Evolutionary conservation across 2,113 vertebrate genomes (phyloP), one percentile per base, ranked within the genome.

Genomic region (Corydoras sp.): DNA sequence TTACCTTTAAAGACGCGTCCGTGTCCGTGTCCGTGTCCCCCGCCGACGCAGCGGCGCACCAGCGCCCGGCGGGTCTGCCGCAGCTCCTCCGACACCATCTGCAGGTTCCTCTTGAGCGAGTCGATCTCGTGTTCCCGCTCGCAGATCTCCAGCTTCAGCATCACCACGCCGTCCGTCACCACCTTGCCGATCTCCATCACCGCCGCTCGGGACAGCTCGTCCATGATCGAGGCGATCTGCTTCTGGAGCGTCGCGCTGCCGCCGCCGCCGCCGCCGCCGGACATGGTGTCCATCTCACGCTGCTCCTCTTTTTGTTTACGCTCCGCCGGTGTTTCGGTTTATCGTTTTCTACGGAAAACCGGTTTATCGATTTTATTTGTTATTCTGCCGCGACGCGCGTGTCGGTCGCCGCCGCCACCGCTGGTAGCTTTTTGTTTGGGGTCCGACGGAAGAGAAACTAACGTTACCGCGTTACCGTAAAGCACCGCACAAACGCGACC

Each of bases 151-250:
- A 82, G 56, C 9, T 69, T 73, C 8, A 82, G 51, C 62, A 80
- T 69, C 2, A 63, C 61, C 32, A 78, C 75, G 61, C 80, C 78
- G 11, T 80, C 78, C 10, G 80, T 78, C 61, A 82, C 78, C 50
- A 80, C 66, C 65, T 75, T 76, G 29, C 78, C 78, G 14, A 82
- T 82, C 50, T 82, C 80, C n/a, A 73, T 73, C 49, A 78, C 73
- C 54, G 80, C 80, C 4, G 80, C 80, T 58, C 80, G 80, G 14
- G 80, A 70, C 10, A 82, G 70, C 29, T 76, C 73, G 68, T 82
- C 80, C 71, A 82, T 80, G 56, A 82, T 65, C 18, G 77, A 73
- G 0, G 76, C 78, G 10, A 82, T 77, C 48, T 81, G 76, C 18
- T 77, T 77, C 5, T 80, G 80, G 32, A 81, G 74, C 32, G 76